These are phyloP conservation scores for Aricia agestis DNA, from an alignment of 1,140 invertebrate genomes.

Conservation along the genomic window DNA sequence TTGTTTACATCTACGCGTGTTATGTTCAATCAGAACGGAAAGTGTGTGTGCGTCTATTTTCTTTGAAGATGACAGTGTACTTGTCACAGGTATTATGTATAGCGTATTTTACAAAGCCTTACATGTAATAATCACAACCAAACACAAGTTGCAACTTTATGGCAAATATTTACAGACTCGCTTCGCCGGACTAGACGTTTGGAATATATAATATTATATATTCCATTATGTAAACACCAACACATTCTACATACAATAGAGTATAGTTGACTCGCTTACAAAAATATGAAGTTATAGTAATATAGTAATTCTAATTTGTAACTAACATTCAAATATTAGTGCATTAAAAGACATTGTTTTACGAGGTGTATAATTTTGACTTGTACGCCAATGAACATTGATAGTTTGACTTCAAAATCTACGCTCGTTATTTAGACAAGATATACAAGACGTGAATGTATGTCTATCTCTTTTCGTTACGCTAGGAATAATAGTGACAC, in stretches of 20 bases:
- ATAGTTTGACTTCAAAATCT: neutral
- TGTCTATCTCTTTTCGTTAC: neutral
- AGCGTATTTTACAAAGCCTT: constrained; percentile 8
- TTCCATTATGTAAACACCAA: neutral
- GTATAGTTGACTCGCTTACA: neutral
- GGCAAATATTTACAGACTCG: constrained; percentile 10
- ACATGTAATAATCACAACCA: constrained; percentile 11
- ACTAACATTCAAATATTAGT: too few species aligned
- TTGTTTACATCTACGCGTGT: too few species aligned
- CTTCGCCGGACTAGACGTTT: constrained; percentile 7
- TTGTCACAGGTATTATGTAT: neutral
- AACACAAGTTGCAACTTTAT: constrained; percentile 14
- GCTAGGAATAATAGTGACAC: neutral
- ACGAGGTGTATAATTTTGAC: too few species aligned
- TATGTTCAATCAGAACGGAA: too few species aligned
- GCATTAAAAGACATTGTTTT: too few species aligned
- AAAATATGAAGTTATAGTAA: neutral
- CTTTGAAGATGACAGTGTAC: too few species aligned
- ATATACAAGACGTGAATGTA: neutral
- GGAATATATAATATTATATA: neutral
- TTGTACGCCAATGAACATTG: too few species aligned
- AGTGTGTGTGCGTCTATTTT: too few species aligned
- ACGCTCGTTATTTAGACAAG: neutral
- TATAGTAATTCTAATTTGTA: too few species aligned
- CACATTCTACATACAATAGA: neutral